A percentile compares a stretch with the other conserved stretches of the same genome.
These are phyloP conservation scores for Caenorhabditis tropicalis DNA, from an alignment of 1,140 invertebrate species.

Conservation along the genomic window DNA sequence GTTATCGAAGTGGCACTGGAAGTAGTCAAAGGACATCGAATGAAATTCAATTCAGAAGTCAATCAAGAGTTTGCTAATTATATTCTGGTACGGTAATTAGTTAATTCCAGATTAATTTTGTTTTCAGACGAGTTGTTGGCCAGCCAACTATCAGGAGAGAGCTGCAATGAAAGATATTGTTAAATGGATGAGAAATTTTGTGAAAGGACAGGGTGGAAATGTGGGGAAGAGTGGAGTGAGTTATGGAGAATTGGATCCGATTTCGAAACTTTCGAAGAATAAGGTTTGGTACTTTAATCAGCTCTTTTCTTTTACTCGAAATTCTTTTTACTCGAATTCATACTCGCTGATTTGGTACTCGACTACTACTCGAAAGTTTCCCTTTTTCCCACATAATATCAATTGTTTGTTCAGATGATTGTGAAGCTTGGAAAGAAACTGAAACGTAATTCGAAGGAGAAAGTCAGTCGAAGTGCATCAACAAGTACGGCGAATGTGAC, in stretches of 20 bases:
- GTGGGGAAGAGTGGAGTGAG: background rate
- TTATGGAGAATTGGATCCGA: background rate
- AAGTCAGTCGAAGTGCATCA: background rate
- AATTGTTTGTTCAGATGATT: background rate
- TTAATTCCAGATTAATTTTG: no score
- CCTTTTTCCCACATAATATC: background rate
- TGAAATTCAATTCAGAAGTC: conserved; percentile 16
- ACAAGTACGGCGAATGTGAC: background rate
- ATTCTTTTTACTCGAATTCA: background rate
- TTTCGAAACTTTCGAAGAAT: background rate
- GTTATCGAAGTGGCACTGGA: conserved; percentile 52
- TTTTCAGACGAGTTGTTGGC: background rate
- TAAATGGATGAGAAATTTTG: background rate
- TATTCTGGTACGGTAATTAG: background rate
- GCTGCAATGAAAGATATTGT: background rate
- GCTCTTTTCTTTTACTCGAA: background rate
- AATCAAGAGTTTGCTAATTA: background rate
- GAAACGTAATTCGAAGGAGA: background rate
- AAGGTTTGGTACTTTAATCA: background rate
- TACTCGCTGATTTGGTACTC: background rate
- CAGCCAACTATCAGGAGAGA: background rate
- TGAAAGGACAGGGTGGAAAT: background rate
- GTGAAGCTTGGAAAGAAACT: background rate
- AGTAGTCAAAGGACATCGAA: conserved; percentile 51
- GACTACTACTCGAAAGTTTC: background rate